Base-by-base conservation (phyloP, 2,888 invertebrate genomes). In the Fragum fragum region DNA sequence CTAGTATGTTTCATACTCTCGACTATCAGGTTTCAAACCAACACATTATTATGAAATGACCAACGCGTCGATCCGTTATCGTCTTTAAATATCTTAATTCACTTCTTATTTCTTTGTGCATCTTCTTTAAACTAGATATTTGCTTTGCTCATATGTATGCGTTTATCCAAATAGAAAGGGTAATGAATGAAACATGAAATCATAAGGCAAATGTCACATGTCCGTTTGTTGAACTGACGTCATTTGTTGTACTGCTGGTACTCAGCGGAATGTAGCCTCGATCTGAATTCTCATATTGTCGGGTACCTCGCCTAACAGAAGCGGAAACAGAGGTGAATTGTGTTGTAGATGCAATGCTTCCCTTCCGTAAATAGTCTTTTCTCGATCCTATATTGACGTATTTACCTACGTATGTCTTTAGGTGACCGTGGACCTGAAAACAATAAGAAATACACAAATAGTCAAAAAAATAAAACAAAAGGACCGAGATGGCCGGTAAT, bases 231-330 rank as follows among this genome's bases (percentile, higher is more conserved):
- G 57, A 59, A 23, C 75, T 57, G 57, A 74, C 72, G 69, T 78
- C 80, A 63, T 74, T 80, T 5, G 75, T 57, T 1, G 85, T 85
- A 29, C 77, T 85, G 52, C 85, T 85, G 11, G 85, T 82, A 70
- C 85, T 85, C 9, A 85, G 75, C 23, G 85, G 82, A 26, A 85
- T 82, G 47, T 85, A 85, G 7, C 77, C 75, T 61, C 72, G 39
- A 21, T 85, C 82, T 23, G 74, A 23, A 1, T 26, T 74, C 9
- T 28, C 85, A 28, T 29, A 72, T 32, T 32, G 39, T 73, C 71
- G 82, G 11, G 69, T 77, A 32, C 74, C 71, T 7, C 78, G 59
- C 42, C 79, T 53, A 1, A 52, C 76, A 23, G 61, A 53, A 28
- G 68, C 52, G 42, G 73, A 47, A 23, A 73, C 63, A 26, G 83